Base-by-base conservation (phyloP, 2,888 invertebrate genomes). In the Cryptocephalus moraei region DNA sequence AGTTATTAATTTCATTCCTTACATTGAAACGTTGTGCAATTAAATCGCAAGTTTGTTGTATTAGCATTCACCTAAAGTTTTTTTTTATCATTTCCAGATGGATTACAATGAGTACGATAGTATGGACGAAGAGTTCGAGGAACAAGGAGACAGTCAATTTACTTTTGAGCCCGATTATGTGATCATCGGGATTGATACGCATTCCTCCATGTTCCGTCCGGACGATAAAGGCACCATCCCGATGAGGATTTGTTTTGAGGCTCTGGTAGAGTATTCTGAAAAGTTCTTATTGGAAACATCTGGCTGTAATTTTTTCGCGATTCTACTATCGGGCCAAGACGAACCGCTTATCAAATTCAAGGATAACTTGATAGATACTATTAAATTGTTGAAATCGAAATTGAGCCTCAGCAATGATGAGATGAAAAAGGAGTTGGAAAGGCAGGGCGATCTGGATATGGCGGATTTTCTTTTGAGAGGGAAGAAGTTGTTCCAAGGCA, bases 141-240 rank as follows among this genome's bases (percentile, higher is more conserved):
- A 55, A 32, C 49, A 52, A 39, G 46, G 47, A 22, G 49, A 46
- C 12, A 49, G 49, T 8, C 46, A 50, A 34, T 49, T 49, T 14
- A 41, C 44, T 8, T 60, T 55, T 47, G 59, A 61, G 48, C 60
- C 60, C 10, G 55, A 62, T 1, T 65, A 58, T 49, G 59, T 65
- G 8, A 45, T 65, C n/a, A 55, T 66, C 31, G 62, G 59, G 6
- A 60, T 66, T 8, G 66, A 66, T 48, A 61, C 63, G 0, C 57
- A 63, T 45, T 49, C 59, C 9, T 49, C 52, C 12, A 65, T 65
- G 64, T 66, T 65, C 45, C 45, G 51, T 43, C 49, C 53, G 43
- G 45, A 53, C 13, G 50, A 53, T 12, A 55, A 59, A 33, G 50
- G 42, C 13, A 52, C 51, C 8, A 54, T 56, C 10, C 57, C 58